A percentile compares a stretch with the other conserved stretches of the same genome.
These are phyloP conservation scores for Epinotia brunnichana DNA, from an alignment of 2,888 invertebrate genomes.

Conservation along the genomic window DNA sequence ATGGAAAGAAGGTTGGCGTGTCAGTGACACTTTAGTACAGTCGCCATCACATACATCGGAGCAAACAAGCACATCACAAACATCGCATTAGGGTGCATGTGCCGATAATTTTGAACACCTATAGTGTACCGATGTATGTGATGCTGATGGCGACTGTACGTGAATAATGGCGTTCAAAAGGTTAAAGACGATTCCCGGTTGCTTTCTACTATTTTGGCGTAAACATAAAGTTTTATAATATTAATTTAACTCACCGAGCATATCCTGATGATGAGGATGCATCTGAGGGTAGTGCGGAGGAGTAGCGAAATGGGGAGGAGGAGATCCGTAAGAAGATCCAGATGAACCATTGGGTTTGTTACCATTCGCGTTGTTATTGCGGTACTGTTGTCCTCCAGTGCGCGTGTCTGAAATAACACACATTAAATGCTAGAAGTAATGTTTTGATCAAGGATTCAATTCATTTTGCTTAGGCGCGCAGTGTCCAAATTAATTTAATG, in stretches of 20 bases:
- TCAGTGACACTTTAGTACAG: no score
- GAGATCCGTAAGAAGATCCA: conserved; percentile 78
- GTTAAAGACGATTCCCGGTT: no score
- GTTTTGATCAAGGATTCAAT: not conserved
- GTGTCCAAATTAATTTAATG: no score
- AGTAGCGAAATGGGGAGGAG: conserved; percentile 79
- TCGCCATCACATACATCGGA: no score
- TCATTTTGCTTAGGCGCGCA: not conserved
- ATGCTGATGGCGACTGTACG: no score
- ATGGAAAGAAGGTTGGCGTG: no score
- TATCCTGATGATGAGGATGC: conserved; percentile 81
- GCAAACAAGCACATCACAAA: no score
- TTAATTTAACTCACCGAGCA: conserved; percentile 66
- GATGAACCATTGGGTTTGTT: conserved; percentile 71
- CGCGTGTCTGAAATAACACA: conserved; percentile 62
- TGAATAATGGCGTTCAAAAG: no score
- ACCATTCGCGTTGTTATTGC: conserved; percentile 68
- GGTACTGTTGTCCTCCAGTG: conserved; percentile 74
- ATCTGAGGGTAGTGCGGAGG: conserved; percentile 77
- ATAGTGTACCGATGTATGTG: no score
- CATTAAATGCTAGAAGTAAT: not conserved
- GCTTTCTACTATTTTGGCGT: no score
- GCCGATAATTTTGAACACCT: no score
- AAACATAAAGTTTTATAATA: not conserved
- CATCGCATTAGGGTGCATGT: no score